Evolutionary conservation across 2,113 vertebrate species (phyloP).

Genomic region (Baryphthengus martii): DNA sequence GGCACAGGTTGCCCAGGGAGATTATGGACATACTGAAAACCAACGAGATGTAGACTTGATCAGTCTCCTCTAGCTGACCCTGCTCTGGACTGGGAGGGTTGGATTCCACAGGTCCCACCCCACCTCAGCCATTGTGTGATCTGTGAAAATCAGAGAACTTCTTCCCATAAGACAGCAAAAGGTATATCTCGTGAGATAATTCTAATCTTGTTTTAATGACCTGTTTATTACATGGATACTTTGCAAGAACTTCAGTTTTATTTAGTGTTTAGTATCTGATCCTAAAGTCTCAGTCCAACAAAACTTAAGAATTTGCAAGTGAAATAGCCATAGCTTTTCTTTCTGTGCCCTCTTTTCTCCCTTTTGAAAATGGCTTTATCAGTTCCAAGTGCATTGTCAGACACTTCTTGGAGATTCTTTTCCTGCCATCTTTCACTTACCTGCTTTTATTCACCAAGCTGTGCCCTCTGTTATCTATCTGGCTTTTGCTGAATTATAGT

Average conservation of each 20-base stretch:
- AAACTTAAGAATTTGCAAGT: background rate
- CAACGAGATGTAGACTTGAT: no score
- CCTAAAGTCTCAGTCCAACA: background rate
- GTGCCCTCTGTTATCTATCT: background rate
- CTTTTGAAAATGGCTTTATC: background rate
- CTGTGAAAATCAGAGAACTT: background rate
- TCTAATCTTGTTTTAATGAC: background rate
- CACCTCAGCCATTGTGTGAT: background rate
- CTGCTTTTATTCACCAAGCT: background rate
- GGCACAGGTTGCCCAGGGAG: no score
- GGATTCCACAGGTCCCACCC: background rate
- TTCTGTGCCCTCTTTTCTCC: background rate
- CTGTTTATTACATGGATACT: background rate
- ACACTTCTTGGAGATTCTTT: background rate
- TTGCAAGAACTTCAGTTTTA: background rate
- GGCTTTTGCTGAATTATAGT: background rate
- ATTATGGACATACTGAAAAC: no score
- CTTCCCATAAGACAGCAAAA: background rate
- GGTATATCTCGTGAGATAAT: background rate
- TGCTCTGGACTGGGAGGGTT: no score
- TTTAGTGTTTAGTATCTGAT: background rate
- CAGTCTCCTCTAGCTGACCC: no score
- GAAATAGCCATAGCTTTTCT: background rate
- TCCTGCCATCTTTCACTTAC: background rate
- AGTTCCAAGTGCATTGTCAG: background rate